Conservation (phyloP, 1,140 invertebrate genomes). For the Nasonia vitripennis region DNA sequence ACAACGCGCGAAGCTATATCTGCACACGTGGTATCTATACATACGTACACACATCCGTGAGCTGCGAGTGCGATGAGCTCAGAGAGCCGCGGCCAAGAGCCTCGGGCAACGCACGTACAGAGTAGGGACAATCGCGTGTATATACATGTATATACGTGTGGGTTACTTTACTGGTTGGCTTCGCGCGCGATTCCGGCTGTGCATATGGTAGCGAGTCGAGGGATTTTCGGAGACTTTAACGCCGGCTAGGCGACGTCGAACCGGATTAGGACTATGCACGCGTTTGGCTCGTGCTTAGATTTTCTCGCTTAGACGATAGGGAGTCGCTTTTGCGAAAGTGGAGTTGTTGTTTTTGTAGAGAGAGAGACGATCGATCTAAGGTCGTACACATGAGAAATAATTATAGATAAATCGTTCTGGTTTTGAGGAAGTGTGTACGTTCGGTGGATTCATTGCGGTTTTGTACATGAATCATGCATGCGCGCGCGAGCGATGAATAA, state of each 20-base stretch:
- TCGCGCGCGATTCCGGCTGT: neutral
- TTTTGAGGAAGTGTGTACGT: neutral
- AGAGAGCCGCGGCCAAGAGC: neutral
- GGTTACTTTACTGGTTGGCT: neutral
- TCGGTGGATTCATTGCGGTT: neutral
- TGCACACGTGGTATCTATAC: slow-evolving; percentile 26
- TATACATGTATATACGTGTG: neutral
- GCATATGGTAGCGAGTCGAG: slow-evolving; percentile 2
- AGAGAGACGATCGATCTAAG: neutral
- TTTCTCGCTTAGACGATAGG: neutral
- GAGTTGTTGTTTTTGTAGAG: neutral
- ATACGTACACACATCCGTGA: neutral
- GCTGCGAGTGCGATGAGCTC: neutral
- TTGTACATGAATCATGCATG: neutral
- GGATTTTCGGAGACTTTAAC: slow-evolving; percentile 11
- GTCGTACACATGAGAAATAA: neutral
- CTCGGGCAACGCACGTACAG: neutral
- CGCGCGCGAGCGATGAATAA: neutral
- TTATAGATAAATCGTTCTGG: neutral
- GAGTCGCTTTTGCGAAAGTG: neutral
- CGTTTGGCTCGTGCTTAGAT: neutral
- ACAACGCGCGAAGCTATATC: neutral
- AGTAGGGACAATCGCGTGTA: too few species aligned
- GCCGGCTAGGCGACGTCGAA: slow-evolving; percentile 12
- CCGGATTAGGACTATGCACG: neutral